phyloP scores from a whole-genome alignment of 2,113 vertebrate genomes.

The Lycaon pictus region DNA sequence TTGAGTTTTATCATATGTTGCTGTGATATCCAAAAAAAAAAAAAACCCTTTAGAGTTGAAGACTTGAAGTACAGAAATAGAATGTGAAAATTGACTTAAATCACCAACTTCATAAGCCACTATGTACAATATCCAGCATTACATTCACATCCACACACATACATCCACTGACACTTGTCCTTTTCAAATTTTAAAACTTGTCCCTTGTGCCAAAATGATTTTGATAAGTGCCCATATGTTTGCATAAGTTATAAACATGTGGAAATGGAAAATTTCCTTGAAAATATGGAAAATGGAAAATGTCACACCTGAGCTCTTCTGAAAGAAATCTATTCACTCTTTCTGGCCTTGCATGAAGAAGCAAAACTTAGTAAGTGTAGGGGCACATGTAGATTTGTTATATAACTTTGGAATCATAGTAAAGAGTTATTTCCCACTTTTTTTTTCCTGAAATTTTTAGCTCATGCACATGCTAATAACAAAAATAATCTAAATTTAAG shows the following conservation, averaged over 20 bases:
- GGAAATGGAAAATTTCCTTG: not conserved
- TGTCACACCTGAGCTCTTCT: not conserved
- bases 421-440: not conserved
- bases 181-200: slow-evolving; percentile 20
- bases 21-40: not conserved
- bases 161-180: not conserved
- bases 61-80: not conserved
- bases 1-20: not conserved
- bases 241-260: not conserved
- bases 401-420: not conserved
- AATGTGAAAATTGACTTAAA: not conserved
- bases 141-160: not conserved
- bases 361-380: not conserved
- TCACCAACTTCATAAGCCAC: not conserved
- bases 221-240: not conserved
- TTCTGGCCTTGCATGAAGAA: not conserved
- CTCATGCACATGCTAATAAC: not conserved
- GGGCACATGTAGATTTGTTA: not conserved
- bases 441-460: not conserved
- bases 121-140: not conserved
- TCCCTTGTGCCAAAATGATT: not conserved
- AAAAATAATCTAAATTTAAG: slow-evolving; percentile 40
- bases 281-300: not conserved
- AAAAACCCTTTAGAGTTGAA: not conserved
- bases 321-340: not conserved